Base-by-base conservation (phyloP, 2,888 invertebrate species). In the Pilophorus perplexus region DNA sequence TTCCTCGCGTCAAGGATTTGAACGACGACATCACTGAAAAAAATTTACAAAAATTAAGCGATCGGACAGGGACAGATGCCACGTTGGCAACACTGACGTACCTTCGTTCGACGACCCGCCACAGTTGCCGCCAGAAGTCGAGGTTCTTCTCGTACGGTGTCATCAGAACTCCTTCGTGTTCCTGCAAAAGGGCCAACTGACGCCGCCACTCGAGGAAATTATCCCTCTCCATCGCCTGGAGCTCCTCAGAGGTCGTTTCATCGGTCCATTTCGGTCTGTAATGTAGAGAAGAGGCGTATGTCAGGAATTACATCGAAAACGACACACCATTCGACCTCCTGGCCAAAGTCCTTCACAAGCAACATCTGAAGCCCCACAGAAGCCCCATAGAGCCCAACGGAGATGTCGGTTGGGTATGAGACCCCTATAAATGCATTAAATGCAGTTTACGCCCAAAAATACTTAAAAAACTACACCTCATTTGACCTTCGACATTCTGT, bases 71-170 rank as follows among this genome's bases (percentile, higher is more conserved):
- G 6, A 33, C 37, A 33, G 37, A 33, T 33, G 37, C 37, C 37
- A 33, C 6, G 8, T 33, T 10, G 37, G 8, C 66, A 76, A 76
- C 82, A 6, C 16, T 10, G 8, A 42, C 27, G 5, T 14, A 59
- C 59, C 59, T 84, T 72, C 91, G 85, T 77, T 99, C 99, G n/a
- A 99, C 85, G 0, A 99, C 98, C 72, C 98, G 84, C 99, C 99
- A 99, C 28, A 99, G 77, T 76, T 99, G 99, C 52, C 96, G 84
- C 99, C 99, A 99, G 73, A 99, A 91, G 76, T 99, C 96, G 18
- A 98, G 77, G 79, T 99, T 99, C 74, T 93, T 90, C 75, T 99
- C 99, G 78, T 94, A 99, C 0, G 99, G 99, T 0, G 99, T 99
- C 0, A 90, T 81, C 2, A 97, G 80, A 23, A 68, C 46, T 0